Conservation (phyloP, 2,113 vertebrate genomes). For the Ailuropoda melanoleuca region DNA sequence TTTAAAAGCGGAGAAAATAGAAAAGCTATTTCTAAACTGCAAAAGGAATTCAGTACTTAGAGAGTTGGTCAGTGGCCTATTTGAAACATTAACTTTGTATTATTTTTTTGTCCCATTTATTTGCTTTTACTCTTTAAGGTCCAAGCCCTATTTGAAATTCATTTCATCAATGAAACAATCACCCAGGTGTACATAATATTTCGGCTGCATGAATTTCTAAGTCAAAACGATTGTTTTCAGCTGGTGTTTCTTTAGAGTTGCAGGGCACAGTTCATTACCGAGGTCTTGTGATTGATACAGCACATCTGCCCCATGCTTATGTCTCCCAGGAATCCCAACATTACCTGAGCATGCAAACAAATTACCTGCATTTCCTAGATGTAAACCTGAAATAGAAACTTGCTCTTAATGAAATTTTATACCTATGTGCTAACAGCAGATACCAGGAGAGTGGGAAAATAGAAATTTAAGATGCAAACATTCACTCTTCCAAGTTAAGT, state of each 20-base stretch:
- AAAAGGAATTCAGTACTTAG: constrained; percentile 36
- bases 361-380: constrained; percentile 29
- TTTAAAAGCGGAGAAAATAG: neutral
- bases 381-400: constrained; percentile 48
- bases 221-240: neutral
- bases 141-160: neutral
- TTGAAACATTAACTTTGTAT: neutral
- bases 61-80: neutral
- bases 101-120: neutral
- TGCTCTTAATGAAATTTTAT: constrained; percentile 25
- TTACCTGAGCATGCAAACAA: constrained; percentile 41
- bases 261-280: neutral
- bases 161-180: neutral
- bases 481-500: neutral
- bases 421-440: neutral
- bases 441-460: neutral
- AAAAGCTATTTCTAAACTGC: constrained; percentile 35
- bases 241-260: neutral
- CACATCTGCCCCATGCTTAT: neutral
- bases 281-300: neutral
- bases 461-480: constrained; percentile 33
- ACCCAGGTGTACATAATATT: neutral
- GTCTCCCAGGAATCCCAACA: neutral
- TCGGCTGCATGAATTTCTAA: neutral
- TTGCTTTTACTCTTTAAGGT: constrained; percentile 9